Percentiles rank a stretch among this genome's conserved stretches.
These are phyloP conservation scores for Atractosteus spatula DNA, from an alignment of 2,113 vertebrate genomes.

Conservation along the genomic window DNA sequence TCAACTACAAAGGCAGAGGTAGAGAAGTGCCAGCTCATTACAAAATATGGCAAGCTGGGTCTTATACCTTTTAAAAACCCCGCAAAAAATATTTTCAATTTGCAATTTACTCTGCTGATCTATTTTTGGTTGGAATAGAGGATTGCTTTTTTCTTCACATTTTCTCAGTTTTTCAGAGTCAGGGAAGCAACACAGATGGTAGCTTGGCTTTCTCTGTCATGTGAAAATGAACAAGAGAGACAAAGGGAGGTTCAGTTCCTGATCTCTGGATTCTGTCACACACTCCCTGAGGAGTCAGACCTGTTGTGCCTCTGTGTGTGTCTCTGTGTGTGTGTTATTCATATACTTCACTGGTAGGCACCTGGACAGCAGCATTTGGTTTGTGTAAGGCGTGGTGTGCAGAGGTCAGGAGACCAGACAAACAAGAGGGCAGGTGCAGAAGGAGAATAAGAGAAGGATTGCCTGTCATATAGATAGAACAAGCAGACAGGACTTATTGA, in stretches of 20 bases:
- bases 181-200: background rate
- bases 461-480: too few species aligned
- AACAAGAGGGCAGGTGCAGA: background rate
- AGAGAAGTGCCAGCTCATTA: conserved; percentile 48
- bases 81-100: conserved; percentile 40
- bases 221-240: conserved; percentile 20
- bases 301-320: background rate
- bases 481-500: too few species aligned
- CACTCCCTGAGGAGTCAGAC: conserved; percentile 12
- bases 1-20: conserved; percentile 29
- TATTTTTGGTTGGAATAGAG: conserved; percentile 18
- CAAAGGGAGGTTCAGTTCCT: conserved; percentile 14
- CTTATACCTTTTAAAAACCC: too few species aligned
- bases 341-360: background rate
- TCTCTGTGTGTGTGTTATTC: background rate
- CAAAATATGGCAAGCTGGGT: conserved; percentile 45
- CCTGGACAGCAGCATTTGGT: background rate
- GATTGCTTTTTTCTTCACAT: conserved; percentile 34
- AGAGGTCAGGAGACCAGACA: too few species aligned
- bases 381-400: background rate
- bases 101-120: conserved; percentile 38
- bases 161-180: conserved; percentile 22
- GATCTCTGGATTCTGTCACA: conserved; percentile 25
- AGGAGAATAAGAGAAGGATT: background rate
- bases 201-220: conserved; percentile 21